Conservation (phyloP, 2,888 invertebrate genomes). For the Caenorhabditis zanzibari region DNA sequence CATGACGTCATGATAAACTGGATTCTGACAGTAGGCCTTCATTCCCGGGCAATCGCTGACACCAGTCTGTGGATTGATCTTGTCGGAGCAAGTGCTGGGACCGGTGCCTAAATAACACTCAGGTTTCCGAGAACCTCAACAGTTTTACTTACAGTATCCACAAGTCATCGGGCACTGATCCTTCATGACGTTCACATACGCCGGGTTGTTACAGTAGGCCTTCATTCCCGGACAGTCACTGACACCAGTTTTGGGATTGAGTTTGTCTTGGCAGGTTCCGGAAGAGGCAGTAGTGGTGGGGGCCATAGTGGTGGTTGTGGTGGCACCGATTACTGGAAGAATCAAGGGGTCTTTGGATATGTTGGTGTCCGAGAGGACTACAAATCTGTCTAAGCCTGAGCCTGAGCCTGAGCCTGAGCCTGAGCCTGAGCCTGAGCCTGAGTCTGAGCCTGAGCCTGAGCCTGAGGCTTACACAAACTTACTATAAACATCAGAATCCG, state of each 20-base stretch:
- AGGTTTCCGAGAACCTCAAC: too few relatives aligned
- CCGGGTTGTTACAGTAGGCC: conserved; percentile 17
- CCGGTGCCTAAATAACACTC: background rate
- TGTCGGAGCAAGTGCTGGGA: conserved; percentile 30
- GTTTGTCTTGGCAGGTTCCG: conserved; percentile 8
- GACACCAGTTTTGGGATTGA: conserved; percentile 24
- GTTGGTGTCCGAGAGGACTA: too few relatives aligned
- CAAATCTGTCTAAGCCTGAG: too few relatives aligned
- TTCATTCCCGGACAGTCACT: conserved; percentile 29
- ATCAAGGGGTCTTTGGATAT: too few relatives aligned
- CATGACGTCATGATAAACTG: conserved; percentile 52
- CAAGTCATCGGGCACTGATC: conserved; percentile 26
- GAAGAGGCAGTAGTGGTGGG: conserved; percentile 1
- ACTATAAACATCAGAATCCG: conserved; percentile 30
- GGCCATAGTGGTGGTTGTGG: background rate
- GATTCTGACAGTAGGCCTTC: conserved; percentile 47
- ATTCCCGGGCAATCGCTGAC: conserved; percentile 52
- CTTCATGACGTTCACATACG: conserved; percentile 10
- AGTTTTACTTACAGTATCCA: conserved; percentile 16
- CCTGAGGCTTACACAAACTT: too few relatives aligned
- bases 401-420: too few relatives aligned
- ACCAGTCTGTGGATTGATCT: conserved; percentile 43
- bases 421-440: too few relatives aligned
- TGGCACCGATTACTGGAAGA: conserved; percentile 14
- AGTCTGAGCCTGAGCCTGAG: too few relatives aligned